Evolutionary conservation across 2,888 invertebrate genomes (phyloP).

Genomic region (Leptinotarsa peninsularis): DNA sequence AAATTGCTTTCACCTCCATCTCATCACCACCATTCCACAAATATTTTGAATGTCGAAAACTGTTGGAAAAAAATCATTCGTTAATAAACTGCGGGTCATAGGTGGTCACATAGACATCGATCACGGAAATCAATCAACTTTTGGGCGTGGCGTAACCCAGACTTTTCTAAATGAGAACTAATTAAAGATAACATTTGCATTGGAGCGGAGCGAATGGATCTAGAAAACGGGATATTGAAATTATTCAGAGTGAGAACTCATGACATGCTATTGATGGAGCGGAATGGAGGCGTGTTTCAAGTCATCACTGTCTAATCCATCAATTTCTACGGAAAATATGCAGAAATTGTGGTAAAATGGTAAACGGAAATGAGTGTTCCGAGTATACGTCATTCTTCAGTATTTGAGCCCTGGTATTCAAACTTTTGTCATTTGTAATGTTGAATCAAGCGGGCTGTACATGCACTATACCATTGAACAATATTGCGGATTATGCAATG

Average conservation of each 20-base stretch:
- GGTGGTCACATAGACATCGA: conserved; percentile 47
- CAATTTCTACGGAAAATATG: background rate
- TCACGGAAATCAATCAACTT: conserved; percentile 55
- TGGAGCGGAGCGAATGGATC: conserved; percentile 30
- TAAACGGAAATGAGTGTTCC: no score
- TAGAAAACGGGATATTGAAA: conserved; percentile 17
- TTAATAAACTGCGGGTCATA: conserved; percentile 1
- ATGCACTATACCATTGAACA: no score
- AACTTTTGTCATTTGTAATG: no score
- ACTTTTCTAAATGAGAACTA: conserved; percentile 53
- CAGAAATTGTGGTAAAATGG: no score
- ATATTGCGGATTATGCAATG: no score
- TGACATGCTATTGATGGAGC: conserved; percentile 12
- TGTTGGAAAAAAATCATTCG: background rate
- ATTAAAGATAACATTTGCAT: conserved; percentile 53
- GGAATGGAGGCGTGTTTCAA: background rate
- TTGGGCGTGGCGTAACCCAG: conserved; percentile 52
- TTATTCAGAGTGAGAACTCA: conserved; percentile 17
- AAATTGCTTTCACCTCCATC: background rate
- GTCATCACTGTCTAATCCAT: background rate
- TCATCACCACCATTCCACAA: background rate
- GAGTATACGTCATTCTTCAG: no score
- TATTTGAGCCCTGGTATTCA: no score
- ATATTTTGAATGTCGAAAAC: background rate
- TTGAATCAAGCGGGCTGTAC: no score